Percentiles rank a stretch among this genome's conserved stretches.
phyloP scores from a whole-genome alignment of 2,113 vertebrate species.

The Verasper variegatus region DNA sequence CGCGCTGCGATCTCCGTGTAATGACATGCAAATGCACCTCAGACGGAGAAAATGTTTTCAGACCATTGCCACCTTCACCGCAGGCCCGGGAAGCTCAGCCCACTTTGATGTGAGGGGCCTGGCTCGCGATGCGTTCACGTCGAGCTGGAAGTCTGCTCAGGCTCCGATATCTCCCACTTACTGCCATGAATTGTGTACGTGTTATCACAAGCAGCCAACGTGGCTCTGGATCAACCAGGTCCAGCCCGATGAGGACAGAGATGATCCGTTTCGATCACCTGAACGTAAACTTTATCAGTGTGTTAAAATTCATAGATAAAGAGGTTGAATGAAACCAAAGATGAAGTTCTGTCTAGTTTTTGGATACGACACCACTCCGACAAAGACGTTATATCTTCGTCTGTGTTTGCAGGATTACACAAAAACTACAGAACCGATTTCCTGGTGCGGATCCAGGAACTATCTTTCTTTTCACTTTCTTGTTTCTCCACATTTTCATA shows the following conservation, averaged over 20 bases:
- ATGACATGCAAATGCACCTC: constrained; percentile 57
- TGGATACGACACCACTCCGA: too few relatives aligned
- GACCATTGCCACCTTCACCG: constrained; percentile 50
- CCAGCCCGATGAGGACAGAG: neutral
- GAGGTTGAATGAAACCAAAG: too few relatives aligned
- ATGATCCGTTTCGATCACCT: neutral
- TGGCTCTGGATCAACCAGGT: neutral
- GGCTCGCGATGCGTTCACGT: constrained; percentile 20
- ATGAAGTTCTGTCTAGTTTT: too few relatives aligned
- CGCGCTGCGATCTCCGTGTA: constrained; percentile 38
- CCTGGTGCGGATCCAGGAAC: too few relatives aligned
- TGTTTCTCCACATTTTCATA: too few relatives aligned
- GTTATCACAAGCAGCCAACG: constrained; percentile 17
- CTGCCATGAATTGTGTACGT: neutral
- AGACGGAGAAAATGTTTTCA: constrained; percentile 49
- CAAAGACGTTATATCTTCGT: too few relatives aligned
- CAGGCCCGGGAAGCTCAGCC: constrained; percentile 33
- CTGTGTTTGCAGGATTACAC: too few relatives aligned
- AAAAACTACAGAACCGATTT: too few relatives aligned
- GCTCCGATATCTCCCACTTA: constrained; percentile 30
- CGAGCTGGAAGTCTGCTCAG: neutral
- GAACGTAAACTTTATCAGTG: neutral
- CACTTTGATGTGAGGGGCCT: constrained; percentile 49
- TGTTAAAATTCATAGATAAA: neutral
- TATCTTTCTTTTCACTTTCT: too few relatives aligned